Percentiles rank a stretch among this genome's conserved stretches.
Conservation (phyloP, 2,888 invertebrate species). For the Rugalucina vietnamica region DNA sequence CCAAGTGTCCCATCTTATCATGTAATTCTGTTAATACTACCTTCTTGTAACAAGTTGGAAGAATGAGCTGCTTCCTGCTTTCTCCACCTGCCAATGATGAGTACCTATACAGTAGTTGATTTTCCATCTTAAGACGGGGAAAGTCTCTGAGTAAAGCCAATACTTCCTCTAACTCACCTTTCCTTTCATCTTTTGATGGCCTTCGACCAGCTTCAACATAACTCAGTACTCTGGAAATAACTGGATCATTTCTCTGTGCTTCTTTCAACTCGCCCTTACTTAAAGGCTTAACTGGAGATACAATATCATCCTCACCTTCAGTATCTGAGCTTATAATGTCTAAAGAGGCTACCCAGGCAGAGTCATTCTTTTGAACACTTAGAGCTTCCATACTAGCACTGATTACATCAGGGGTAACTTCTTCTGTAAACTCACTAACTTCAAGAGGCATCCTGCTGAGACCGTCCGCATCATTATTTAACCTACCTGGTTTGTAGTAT, state of each 20-base stretch:
- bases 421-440: too few relatives aligned
- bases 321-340: neutral
- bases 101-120: too few relatives aligned
- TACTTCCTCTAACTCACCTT: neutral
- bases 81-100: neutral
- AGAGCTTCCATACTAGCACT: neutral
- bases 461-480: neutral
- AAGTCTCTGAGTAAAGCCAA: too few relatives aligned
- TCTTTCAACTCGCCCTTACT: neutral
- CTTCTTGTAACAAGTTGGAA: neutral
- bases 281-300: neutral
- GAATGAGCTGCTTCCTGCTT: neutral
- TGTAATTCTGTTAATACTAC: neutral
- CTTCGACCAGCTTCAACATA: neutral
- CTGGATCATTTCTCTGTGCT: too few relatives aligned
- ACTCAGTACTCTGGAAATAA: neutral
- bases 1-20: neutral
- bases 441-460: neutral
- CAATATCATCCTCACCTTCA: neutral
- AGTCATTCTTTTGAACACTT: neutral
- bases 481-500: neutral
- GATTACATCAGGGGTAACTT: neutral
- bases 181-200: neutral
- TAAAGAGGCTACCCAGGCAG: neutral
- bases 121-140: too few relatives aligned